Conservation (phyloP, 1,140 invertebrate genomes). For the Bombyx mori region DNA sequence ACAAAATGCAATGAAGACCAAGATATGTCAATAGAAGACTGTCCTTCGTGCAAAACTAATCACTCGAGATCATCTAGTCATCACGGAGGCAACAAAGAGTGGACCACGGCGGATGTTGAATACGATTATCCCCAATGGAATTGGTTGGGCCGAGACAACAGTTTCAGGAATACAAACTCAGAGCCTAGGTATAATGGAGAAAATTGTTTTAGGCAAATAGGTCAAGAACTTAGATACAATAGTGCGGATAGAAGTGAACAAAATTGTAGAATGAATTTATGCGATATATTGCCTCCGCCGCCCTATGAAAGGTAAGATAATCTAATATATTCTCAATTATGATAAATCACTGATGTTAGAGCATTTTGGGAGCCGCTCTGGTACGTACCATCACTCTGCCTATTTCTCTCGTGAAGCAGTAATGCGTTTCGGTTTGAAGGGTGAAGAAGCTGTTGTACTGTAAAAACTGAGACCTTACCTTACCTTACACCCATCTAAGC, state of each 20-base stretch:
- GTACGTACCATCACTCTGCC: no score
- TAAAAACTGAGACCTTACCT: no score
- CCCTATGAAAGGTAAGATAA: slow-evolving; percentile 57
- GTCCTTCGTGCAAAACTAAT: slow-evolving; percentile 60
- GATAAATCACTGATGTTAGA: no score
- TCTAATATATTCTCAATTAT: no score
- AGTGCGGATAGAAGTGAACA: slow-evolving; percentile 46
- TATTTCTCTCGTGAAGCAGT: no score
- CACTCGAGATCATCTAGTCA: slow-evolving; percentile 61
- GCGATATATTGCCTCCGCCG: slow-evolving; percentile 59
- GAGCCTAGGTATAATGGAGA: no score
- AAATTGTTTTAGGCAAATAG: slow-evolving; percentile 48
- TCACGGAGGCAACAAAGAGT: slow-evolving; percentile 56
- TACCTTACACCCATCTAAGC: no score
- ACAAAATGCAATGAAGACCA: slow-evolving; percentile 64
- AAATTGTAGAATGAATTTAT: slow-evolving; percentile 61
- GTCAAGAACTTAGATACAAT: slow-evolving; percentile 42
- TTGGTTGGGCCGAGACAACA: slow-evolving; percentile 54
- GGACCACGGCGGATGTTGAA: slow-evolving; percentile 58
- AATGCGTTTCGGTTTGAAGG: no score
- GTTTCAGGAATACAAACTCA: no score
- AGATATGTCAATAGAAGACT: slow-evolving; percentile 59
- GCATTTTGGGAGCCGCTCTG: no score
- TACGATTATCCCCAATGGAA: slow-evolving; percentile 67
- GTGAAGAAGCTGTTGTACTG: no score